Evolutionary conservation across 2,113 vertebrate species (phyloP), one percentile per base, ranked within the genome.

Genomic region (Vireo altiloquus): DNA sequence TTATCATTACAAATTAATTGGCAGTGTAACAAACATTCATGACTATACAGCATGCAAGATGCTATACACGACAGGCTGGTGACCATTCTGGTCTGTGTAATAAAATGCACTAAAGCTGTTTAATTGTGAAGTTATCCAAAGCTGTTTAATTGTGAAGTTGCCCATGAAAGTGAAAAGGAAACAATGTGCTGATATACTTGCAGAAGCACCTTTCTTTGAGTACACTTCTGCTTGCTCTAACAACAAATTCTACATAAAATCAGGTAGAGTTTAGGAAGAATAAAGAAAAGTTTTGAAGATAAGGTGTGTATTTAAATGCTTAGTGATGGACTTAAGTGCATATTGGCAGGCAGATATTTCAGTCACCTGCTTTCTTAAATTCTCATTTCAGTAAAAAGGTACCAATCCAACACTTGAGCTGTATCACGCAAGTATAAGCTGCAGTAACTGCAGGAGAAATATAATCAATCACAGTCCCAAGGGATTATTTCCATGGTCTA

Each of bases 1-100:
- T 75, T 84, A 84, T 61, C 39, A 70, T 66, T 81, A 64, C 84
- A 88, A 92, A 94, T 92, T 92, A 88, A 94, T 70, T 90, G 77
- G 47, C 46, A 37, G 40, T 25, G 42, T 78, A 77, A 80, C 66
- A 90, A 90, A 25, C 33, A 61, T 46, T 93, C 14, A 12, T 63
- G 39, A 72, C 25, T 81, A 18, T 59, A 28, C 15, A 81, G 44
- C 24, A 47, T 59, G 22, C 18, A 86, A 75, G 40, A 60, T 35
- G 28, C 68, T 92, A 31, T 35, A 37, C 16, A 61, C 40, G 33
- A 37, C 15, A 84, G 20, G 84, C 40, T 64, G 30, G 30, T 80
- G 60, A 60, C 39, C 25, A 56, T 47, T 90, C 47, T 44, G 16
- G 22, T 61, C 42, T 82, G 3, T 46, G 19, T 59, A 37, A 66